A percentile compares a stretch with the other conserved stretches of the same genome.
Evolutionary conservation across 1,140 invertebrate genomes (phyloP).

Genomic region (Ceratina calcarata): DNA sequence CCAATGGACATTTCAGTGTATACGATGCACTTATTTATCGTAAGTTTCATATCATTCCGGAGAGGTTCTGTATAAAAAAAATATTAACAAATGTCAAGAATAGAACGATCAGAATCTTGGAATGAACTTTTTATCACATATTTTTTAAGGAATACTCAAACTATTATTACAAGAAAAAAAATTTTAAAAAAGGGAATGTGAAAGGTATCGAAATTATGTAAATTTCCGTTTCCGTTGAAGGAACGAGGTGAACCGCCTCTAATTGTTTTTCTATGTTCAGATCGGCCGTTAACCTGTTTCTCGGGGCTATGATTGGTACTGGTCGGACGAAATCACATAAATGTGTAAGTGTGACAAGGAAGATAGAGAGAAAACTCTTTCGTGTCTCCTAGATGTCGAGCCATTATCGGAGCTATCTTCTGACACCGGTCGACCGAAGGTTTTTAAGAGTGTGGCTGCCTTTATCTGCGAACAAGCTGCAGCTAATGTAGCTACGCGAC

Average conservation of each 20-base stretch:
- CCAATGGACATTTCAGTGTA: no score
- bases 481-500: constrained; percentile 72
- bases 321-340: constrained; percentile 45
- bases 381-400: constrained; percentile 65
- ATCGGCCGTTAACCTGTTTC: constrained; percentile 33
- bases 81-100: background rate
- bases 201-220: background rate
- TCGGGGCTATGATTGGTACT: constrained; percentile 44
- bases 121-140: no score
- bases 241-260: constrained; percentile 26
- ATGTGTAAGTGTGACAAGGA: constrained; percentile 28
- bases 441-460: constrained; percentile 70
- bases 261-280: constrained; percentile 50
- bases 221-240: background rate
- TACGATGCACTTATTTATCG: background rate
- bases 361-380: constrained; percentile 68
- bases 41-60: background rate
- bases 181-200: no score
- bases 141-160: background rate
- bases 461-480: constrained; percentile 74
- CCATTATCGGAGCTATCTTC: constrained; percentile 74
- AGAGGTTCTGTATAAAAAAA: background rate
- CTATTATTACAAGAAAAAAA: background rate
- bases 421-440: constrained; percentile 61
- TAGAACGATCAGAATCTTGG: no score